Conservation (phyloP, 2,888 invertebrate genomes). For the Habroteleia sp. region DNA sequence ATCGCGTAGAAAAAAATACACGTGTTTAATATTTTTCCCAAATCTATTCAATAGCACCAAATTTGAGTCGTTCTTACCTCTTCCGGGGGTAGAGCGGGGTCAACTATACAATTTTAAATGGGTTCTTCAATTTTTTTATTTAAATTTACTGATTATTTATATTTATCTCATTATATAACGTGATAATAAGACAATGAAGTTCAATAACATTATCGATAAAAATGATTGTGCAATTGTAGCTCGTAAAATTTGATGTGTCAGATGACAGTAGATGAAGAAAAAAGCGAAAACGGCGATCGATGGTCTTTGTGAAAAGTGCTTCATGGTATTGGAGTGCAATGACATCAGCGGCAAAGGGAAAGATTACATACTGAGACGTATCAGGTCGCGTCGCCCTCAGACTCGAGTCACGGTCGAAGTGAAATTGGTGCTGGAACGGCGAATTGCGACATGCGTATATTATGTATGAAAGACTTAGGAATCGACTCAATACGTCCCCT, state of each 20-base stretch:
- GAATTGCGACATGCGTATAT: conserved; percentile 71
- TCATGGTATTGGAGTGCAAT: conserved; percentile 48
- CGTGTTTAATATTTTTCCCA: too few relatives aligned
- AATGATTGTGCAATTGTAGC: conserved; percentile 23
- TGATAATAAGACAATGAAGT: neutral
- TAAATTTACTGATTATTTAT: too few relatives aligned
- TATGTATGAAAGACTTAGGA: conserved; percentile 66
- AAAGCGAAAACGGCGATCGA: conserved; percentile 17
- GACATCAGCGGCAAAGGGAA: conserved; percentile 52
- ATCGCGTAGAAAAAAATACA: too few relatives aligned
- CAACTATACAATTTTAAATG: too few relatives aligned
- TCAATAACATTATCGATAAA: conserved; percentile 23
- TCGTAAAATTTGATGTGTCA: conserved; percentile 32
- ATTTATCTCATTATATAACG: too few relatives aligned
- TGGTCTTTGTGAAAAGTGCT: conserved; percentile 30
- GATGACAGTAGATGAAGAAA: conserved; percentile 21
- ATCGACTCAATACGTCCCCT: conserved; percentile 70
- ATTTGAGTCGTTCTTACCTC: too few relatives aligned
- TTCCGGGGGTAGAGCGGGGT: too few relatives aligned
- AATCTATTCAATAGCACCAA: too few relatives aligned
- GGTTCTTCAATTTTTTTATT: too few relatives aligned
- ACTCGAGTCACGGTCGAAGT: conserved; percentile 78
- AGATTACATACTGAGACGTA: conserved; percentile 55
- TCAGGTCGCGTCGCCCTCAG: conserved; percentile 65
- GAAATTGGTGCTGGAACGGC: conserved; percentile 75